A percentile compares a stretch with the other conserved stretches of the same genome.
Evolutionary conservation across 2,113 vertebrate species (phyloP).

Genomic region (Tricholaema leucomelas): DNA sequence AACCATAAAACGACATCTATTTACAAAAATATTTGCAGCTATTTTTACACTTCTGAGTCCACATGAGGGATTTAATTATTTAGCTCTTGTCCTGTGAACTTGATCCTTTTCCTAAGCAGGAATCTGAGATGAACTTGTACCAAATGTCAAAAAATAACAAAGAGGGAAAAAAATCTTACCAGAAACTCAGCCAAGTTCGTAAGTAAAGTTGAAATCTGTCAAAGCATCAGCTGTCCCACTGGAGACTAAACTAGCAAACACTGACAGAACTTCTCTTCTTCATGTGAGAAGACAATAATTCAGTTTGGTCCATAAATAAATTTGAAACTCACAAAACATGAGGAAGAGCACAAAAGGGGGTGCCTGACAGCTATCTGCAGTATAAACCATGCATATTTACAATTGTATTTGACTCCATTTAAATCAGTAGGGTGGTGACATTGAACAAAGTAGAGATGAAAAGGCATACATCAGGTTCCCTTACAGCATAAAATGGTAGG

Average conservation of each 20-base stretch:
- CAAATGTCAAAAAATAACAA: not conserved
- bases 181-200: not conserved
- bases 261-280: not conserved
- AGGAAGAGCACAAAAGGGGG: not conserved
- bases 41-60: not conserved
- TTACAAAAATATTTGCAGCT: slow-evolving; percentile 73
- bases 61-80: not conserved
- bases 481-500: not conserved
- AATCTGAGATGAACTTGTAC: not conserved
- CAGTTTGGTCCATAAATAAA: not conserved
- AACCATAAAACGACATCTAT: slow-evolving; percentile 44
- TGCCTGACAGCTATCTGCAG: not conserved
- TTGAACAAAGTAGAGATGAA: not conserved
- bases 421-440: not conserved
- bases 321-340: not conserved
- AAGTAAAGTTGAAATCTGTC: not conserved
- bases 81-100: not conserved
- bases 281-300: not conserved
- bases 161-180: not conserved
- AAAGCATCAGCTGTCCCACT: not conserved
- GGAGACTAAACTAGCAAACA: not conserved
- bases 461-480: not conserved
- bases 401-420: not conserved
- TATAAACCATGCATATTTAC: not conserved
- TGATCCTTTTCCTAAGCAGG: not conserved